phyloP scores from a whole-genome alignment of 2,113 vertebrate species.

The Peromyscus maniculatus region DNA sequence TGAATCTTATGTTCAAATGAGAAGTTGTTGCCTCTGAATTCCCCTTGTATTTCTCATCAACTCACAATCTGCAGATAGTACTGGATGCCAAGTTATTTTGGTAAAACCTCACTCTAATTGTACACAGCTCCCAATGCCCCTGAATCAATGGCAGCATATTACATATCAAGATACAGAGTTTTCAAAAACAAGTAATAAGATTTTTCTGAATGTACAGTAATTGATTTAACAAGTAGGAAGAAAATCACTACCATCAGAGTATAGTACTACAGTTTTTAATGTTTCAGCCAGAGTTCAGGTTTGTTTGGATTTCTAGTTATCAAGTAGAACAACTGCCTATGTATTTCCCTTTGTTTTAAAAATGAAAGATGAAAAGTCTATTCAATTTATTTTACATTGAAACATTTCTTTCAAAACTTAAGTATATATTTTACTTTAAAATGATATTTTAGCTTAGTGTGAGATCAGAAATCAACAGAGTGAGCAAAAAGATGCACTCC shows the following conservation, averaged over 20 bases:
- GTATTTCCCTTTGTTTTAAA: not conserved
- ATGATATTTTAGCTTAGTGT: conserved; percentile 43
- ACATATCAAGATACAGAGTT: not conserved
- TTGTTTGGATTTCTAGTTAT: conserved; percentile 29
- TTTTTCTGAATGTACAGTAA: conserved; percentile 6
- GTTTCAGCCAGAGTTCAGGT: conserved; percentile 25
- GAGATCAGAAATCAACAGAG: conserved; percentile 22
- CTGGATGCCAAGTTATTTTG: not conserved
- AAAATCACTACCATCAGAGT: conserved; percentile 16
- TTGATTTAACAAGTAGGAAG: conserved; percentile 27
- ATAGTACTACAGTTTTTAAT: not conserved
- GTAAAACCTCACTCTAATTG: not conserved
- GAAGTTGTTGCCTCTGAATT: not conserved
- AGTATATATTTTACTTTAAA: conserved; percentile 22
- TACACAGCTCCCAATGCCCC: not conserved
- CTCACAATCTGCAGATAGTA: not conserved
- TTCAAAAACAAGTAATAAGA: not conserved
- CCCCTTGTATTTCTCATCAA: not conserved
- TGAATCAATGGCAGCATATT: not conserved
- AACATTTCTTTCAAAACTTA: not conserved
- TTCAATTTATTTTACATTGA: conserved; percentile 6
- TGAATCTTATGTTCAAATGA: conserved; percentile 22
- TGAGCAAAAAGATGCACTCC: not conserved
- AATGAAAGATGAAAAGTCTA: not conserved
- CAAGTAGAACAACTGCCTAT: not conserved